These are phyloP conservation scores for Eupristina koningsbergeri DNA, from an alignment of 1,140 invertebrate species.

Conservation along the genomic window DNA sequence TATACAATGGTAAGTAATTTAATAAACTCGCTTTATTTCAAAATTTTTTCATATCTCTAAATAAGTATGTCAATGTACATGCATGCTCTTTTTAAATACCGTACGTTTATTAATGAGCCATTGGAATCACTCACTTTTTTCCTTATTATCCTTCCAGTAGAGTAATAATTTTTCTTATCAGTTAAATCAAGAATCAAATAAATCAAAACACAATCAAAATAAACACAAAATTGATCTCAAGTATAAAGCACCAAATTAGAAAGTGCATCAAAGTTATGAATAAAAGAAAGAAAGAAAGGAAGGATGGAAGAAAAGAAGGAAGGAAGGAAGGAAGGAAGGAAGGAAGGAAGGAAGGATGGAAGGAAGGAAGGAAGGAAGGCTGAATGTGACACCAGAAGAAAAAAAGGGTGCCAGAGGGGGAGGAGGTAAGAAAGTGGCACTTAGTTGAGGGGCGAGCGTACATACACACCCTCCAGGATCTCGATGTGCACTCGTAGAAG, in stretches of 20 bases:
- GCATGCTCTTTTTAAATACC: too few species aligned
- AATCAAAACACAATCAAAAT: too few species aligned
- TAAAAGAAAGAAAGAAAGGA: too few species aligned
- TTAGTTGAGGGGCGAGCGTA: neutral
- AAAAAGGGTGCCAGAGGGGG: slow-evolving; percentile 41
- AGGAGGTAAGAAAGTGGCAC: neutral
- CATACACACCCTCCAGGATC: neutral
- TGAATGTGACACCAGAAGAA: neutral
- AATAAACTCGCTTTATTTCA: neutral
- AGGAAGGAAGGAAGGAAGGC: neutral
- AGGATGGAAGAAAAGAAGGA: too few species aligned
- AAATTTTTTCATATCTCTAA: too few species aligned
- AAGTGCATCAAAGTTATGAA: too few species aligned
- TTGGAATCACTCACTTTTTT: neutral
- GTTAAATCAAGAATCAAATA: neutral
- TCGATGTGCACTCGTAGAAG: neutral
- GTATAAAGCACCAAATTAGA: neutral
- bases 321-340: too few species aligned
- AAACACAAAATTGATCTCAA: neutral
- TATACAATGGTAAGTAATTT: too few species aligned
- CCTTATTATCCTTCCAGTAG: neutral
- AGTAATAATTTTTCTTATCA: neutral
- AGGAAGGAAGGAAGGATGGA: too few species aligned
- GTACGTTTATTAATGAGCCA: neutral
- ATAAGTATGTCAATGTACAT: too few species aligned